Base-by-base conservation (phyloP, 2,888 invertebrate species). In the Zygogramma bicolorata region DNA sequence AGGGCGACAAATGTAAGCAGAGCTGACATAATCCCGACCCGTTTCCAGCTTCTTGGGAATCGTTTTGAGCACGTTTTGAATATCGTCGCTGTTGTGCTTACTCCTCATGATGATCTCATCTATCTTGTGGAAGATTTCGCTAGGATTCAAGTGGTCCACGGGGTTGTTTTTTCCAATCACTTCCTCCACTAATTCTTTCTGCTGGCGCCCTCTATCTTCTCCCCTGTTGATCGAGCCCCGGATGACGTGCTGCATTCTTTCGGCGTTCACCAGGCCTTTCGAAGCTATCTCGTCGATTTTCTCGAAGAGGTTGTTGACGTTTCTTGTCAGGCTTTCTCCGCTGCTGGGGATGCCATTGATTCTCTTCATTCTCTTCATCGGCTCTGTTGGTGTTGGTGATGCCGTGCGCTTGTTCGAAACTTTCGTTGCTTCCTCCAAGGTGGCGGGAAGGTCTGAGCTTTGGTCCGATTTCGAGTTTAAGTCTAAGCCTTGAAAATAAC, bases 241-340 rank as follows among this genome's bases (percentile, higher is more conserved):
- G 27, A 53, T 53, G 13, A 27, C 68, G 15, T 46, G 46, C 53
- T 71, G 71, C 15, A 71, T 63, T 59, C 63, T 71, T 27, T 58
- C 57, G 20, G 62, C 67, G 25, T 71, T 71, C 38, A 46, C 42
- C 49, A 58, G 27, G 25, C 68, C 67, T 15, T 38, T 34, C 15
- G 20, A 57, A 15, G 71, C 42, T 22, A 61, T 61, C 59, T 71
- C 49, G 29, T 71, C 63, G 42, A 68, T 71, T 38, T 42, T 71
- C n/a, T 71, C 63, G 29, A 71, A 63, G n/a, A 68, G 20, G 42
- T 58, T 63, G 29, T 71, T 46, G 10, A 68, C 61, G 7, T 71
- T 68, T 6, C 40, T 58, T n/a, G 62, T 57, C 5, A 68, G 18
- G 15, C 68, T 68, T 18, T 71, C 53, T 18, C 61, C 71, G 15